Base-by-base conservation (phyloP, 2,113 vertebrate genomes). In the Arenaria interpres region DNA sequence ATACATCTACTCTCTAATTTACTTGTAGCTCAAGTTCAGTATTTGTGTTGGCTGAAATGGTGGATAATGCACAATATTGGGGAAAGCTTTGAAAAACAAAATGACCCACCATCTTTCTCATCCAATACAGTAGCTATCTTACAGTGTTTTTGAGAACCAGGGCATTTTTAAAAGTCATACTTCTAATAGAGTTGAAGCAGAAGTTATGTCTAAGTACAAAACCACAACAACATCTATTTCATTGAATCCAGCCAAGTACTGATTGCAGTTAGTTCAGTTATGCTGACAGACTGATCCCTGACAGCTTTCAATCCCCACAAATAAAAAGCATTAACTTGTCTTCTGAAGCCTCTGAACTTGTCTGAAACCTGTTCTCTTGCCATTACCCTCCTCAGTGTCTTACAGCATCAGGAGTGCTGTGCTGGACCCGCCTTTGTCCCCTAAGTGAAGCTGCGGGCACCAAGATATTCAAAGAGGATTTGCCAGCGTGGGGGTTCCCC, bases 241-340 rank as follows among this genome's bases (percentile, higher is more conserved):
- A 48, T 6, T 60, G 56, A 75, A 71, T 63, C 35, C 27, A 64
- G 67, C 39, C 57, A 92, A 87, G 35, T 37, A 56, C 43, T 68
- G 77, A 64, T 48, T 78, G 71, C 39, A 75, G 48, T 50, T 91
- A 82, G 89, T 90, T 91, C 43, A 2, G 0, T 89, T 91, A 45
- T 15, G 13, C 41, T 95, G 84, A 90, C 62, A 93, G 72, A 67
- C 30, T 62, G 73, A 84, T 84, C 59, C n/a, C 64, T 81, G 80
- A 79, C 60, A 87, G 39, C 37, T 95, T 96, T 91, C 77, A 95
- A 79, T 85, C 24, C 54, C 21, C 37, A 33, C 69, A 87, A 85
- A 84, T 78, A 68, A 77, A 92, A 66, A 84, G 10, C 37, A 92
- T 88, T 83, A 71, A 46, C 43, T 82, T 84, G 56, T 33, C 28